Conservation (phyloP, 2,888 invertebrate genomes). For the Cheilosia scutellata region DNA sequence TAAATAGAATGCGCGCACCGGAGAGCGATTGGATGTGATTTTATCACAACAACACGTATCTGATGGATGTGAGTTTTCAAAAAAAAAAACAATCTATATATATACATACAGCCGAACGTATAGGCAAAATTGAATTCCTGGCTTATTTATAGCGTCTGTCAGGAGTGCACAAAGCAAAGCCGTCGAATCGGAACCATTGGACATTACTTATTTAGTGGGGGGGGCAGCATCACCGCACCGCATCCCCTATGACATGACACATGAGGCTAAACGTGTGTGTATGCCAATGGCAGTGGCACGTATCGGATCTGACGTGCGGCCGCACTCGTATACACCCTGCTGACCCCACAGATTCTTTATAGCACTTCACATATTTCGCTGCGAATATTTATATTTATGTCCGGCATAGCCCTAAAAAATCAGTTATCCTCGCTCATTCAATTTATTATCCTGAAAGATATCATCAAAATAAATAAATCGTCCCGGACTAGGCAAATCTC, state of each 20-base stretch:
- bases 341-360: constrained; percentile 74
- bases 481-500: constrained; percentile 74
- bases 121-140: constrained; percentile 73
- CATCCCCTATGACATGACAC: constrained; percentile 53
- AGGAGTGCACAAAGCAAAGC: constrained; percentile 61
- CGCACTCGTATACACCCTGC: constrained; percentile 2
- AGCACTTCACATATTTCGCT: constrained; percentile 76
- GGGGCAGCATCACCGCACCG: constrained; percentile 18
- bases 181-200: constrained; percentile 52
- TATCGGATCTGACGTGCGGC: constrained; percentile 70
- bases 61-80: constrained; percentile 35
- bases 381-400: constrained; percentile 76
- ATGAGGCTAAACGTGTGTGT: constrained; percentile 39
- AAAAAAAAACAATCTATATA: background rate
- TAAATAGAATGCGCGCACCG: constrained; percentile 66
- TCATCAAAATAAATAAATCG: constrained; percentile 78
- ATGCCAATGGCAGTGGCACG: constrained; percentile 54
- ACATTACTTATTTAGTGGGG: constrained; percentile 72
- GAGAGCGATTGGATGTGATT: constrained; percentile 67
- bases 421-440: constrained; percentile 76
- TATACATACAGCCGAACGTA: constrained; percentile 3
- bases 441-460: constrained; percentile 77
- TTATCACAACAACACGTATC: constrained; percentile 71
- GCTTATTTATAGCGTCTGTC: constrained; percentile 73
- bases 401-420: constrained; percentile 75